phyloP scores from a whole-genome alignment of 2,113 vertebrate species.

The Pomatorhinus ruficollis region DNA sequence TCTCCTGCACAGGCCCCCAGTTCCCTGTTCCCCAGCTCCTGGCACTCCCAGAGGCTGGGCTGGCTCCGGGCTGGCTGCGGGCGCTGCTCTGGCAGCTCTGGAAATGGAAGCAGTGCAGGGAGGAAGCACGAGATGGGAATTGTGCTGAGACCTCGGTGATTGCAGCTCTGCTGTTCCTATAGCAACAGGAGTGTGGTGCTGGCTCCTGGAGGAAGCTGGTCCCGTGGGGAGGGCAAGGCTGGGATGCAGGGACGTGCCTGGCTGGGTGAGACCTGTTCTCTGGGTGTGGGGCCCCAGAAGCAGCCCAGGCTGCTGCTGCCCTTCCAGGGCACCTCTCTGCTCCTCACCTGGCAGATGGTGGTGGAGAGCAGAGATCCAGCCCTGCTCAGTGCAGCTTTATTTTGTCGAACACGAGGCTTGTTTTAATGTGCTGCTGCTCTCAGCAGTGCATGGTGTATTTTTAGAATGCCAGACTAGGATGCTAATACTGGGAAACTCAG shows the following conservation, averaged over 20 bases:
- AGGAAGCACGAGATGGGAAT: neutral
- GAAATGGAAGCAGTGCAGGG: neutral
- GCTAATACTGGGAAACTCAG: neutral
- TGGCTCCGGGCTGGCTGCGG: neutral
- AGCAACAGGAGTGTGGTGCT: slow-evolving; percentile 55
- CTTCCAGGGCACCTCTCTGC: neutral
- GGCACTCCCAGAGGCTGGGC: neutral
- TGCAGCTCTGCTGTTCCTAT: slow-evolving; percentile 64
- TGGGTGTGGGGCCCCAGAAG: neutral
- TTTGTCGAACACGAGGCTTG: neutral
- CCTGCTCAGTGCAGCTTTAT: neutral
- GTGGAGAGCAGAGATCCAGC: neutral
- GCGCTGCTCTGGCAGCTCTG: neutral
- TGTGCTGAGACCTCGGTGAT: slow-evolving; percentile 35
- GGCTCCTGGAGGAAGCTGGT: slow-evolving; percentile 35
- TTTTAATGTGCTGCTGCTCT: neutral
- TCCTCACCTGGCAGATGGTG: accelerated
- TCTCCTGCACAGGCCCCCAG: neutral
- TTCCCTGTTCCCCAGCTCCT: neutral
- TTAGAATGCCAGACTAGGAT: neutral
- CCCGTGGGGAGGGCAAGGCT: slow-evolving; percentile 11
- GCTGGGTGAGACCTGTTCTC: neutral
- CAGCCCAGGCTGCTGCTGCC: neutral
- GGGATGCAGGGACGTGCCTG: neutral
- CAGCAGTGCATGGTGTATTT: neutral